Evolutionary conservation across 2,888 invertebrate species (phyloP).

Genomic region (Eumerus sabulonum): DNA sequence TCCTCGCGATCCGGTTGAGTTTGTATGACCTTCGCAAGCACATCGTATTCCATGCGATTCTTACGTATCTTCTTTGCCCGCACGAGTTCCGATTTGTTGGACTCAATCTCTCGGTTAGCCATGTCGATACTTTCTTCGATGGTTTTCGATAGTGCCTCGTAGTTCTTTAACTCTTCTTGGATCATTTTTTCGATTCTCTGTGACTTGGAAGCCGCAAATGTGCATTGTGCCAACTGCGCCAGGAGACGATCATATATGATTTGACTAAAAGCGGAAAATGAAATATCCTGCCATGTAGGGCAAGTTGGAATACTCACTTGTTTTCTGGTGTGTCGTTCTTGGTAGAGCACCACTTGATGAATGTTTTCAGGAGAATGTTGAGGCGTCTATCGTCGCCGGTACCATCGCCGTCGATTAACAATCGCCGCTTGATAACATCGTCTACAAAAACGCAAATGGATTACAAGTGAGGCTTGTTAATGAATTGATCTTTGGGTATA

Average conservation of each 20-base stretch:
- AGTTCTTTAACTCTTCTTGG: slow-evolving; percentile 89
- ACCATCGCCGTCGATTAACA: slow-evolving; percentile 98
- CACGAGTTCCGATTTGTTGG: slow-evolving; percentile 88
- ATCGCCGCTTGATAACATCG: slow-evolving; percentile 93
- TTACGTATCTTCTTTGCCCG: slow-evolving; percentile 92
- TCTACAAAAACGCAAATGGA: slow-evolving; percentile 81
- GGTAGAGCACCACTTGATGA: slow-evolving; percentile 88
- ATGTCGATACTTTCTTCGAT: slow-evolving; percentile 89
- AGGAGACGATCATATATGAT: slow-evolving; percentile 88
- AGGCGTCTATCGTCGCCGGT: slow-evolving; percentile 96
- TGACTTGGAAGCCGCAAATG: slow-evolving; percentile 92
- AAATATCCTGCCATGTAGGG: not conserved
- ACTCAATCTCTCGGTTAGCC: slow-evolving; percentile 89
- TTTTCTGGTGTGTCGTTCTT: slow-evolving; percentile 84
- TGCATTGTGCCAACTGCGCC: slow-evolving; percentile 91
- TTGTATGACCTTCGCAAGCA: slow-evolving; percentile 93
- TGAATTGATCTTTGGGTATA: not conserved
- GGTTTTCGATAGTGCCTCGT: slow-evolving; percentile 86
- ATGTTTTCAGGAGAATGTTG: slow-evolving; percentile 90
- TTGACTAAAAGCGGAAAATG: slow-evolving; percentile 80
- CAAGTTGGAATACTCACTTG: slow-evolving; percentile 80
- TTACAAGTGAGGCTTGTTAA: no score
- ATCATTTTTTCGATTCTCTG: slow-evolving; percentile 89
- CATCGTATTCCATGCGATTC: slow-evolving; percentile 95
- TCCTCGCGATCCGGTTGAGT: slow-evolving; percentile 93